Percentiles rank a stretch among this genome's conserved stretches.
These are phyloP conservation scores for Bettongia penicillata DNA, from an alignment of 2,113 vertebrate genomes.

Conservation along the genomic window DNA sequence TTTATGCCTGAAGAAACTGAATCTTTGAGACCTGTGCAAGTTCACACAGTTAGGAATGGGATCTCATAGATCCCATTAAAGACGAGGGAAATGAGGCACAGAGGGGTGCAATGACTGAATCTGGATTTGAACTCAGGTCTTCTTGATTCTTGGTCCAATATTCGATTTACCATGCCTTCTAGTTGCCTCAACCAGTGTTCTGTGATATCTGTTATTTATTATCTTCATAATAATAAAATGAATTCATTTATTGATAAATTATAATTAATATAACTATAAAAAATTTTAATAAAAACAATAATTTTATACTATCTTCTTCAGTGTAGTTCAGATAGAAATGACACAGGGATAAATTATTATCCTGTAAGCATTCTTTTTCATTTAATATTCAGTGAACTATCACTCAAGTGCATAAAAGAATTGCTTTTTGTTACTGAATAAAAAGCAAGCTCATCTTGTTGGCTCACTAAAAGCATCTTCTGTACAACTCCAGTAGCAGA, in stretches of 20 bases:
- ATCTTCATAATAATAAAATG: background rate
- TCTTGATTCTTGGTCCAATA: background rate
- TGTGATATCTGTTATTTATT: background rate
- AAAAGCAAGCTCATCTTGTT: background rate
- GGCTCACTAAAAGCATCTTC: background rate
- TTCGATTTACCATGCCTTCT: background rate
- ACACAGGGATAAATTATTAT: background rate
- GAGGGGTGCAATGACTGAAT: background rate
- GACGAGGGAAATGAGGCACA: background rate
- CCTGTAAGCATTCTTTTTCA: background rate
- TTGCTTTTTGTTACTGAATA: background rate
- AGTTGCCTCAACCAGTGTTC: background rate
- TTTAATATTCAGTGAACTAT: background rate
- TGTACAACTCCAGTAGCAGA: background rate
- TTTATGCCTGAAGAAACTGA: background rate
- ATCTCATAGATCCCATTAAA: background rate
- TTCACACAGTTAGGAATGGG: background rate
- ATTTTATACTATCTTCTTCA: too few species aligned
- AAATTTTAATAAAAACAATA: background rate
- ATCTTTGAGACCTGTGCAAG: background rate
- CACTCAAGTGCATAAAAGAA: background rate
- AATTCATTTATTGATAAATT: background rate
- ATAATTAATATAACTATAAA: background rate
- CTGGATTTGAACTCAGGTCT: background rate
- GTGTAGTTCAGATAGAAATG: too few species aligned